Percentiles rank a stretch among this genome's conserved stretches.
phyloP scores from a whole-genome alignment of 2,888 invertebrate genomes.

The Melitaea athalia region DNA sequence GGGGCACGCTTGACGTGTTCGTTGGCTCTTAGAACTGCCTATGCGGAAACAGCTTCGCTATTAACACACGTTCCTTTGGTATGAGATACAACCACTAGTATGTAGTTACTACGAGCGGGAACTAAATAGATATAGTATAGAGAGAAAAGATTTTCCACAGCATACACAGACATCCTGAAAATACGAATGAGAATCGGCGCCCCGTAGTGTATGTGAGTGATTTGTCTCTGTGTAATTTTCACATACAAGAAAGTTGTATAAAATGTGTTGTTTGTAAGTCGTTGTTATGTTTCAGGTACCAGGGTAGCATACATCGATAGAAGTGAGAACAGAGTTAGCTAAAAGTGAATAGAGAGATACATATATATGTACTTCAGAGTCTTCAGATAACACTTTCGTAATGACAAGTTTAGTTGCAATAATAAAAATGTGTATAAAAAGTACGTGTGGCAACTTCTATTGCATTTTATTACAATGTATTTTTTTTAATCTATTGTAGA shows the following conservation, averaged over 20 bases:
- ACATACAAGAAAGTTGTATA: conserved; percentile 54
- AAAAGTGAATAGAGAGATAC: conserved; percentile 7
- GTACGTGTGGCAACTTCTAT: background rate
- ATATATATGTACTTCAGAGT: too few species aligned
- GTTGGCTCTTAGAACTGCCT: conserved; percentile 73
- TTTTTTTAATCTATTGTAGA: background rate
- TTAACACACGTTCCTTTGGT: conserved; percentile 78
- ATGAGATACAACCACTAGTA: conserved; percentile 78
- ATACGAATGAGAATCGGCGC: conserved; percentile 54
- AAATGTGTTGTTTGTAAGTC: conserved; percentile 72
- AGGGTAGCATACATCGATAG: conserved; percentile 55
- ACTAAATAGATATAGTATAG: conserved; percentile 41
- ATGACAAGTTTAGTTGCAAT: background rate
- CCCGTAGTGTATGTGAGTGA: conserved; percentile 53
- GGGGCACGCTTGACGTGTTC: conserved; percentile 71
- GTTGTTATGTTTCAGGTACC: conserved; percentile 69
- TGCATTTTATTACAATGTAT: background rate
- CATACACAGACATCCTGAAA: conserved; percentile 53
- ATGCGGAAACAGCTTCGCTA: conserved; percentile 80
- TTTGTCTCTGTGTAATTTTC: conserved; percentile 66
- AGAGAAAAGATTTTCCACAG: conserved; percentile 69
- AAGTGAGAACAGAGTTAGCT: conserved; percentile 38
- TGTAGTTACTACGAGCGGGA: conserved; percentile 41
- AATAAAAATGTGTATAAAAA: background rate
- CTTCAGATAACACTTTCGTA: conserved; percentile 6